phyloP scores from a whole-genome alignment of 2,113 vertebrate species.

The Ciconia boyciana region DNA sequence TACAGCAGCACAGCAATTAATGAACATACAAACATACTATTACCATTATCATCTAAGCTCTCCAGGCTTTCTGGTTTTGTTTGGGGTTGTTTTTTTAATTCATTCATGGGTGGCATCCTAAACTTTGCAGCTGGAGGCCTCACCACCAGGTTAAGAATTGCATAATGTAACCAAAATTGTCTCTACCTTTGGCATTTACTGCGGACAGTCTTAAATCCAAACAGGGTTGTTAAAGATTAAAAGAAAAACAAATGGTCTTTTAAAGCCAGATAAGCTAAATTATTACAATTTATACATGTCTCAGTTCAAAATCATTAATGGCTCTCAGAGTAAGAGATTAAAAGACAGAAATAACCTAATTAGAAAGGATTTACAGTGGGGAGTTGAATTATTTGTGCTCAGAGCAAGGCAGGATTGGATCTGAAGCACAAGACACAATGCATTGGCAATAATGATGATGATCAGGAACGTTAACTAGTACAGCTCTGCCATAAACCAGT shows the following conservation, averaged over 20 bases:
- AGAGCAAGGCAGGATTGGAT: conserved; percentile 3
- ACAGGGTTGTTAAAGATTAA: conserved; percentile 36
- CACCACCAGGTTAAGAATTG: background rate
- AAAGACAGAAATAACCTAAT: conserved; percentile 60
- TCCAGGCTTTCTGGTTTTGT: background rate
- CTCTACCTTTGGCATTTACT: background rate
- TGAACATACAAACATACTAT: background rate
- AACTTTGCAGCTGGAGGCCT: background rate
- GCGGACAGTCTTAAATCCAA: background rate
- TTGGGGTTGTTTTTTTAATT: background rate
- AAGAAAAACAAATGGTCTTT: conserved; percentile 48
- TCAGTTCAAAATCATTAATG: conserved; percentile 59
- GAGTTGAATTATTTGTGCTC: conserved; percentile 50
- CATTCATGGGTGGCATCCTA: background rate
- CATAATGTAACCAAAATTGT: background rate
- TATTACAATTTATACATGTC: conserved; percentile 56
- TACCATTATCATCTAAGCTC: background rate
- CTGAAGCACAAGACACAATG: background rate
- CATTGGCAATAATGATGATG: background rate
- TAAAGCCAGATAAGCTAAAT: conserved; percentile 58
- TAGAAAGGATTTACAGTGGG: conserved; percentile 56
- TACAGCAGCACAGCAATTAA: background rate
- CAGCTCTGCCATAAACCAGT: conserved; percentile 5
- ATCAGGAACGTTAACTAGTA: conserved; percentile 19
- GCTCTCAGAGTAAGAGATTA: conserved; percentile 31